Evolutionary conservation across 2,113 vertebrate genomes (phyloP).

Genomic region (Neolamprologus toae): DNA sequence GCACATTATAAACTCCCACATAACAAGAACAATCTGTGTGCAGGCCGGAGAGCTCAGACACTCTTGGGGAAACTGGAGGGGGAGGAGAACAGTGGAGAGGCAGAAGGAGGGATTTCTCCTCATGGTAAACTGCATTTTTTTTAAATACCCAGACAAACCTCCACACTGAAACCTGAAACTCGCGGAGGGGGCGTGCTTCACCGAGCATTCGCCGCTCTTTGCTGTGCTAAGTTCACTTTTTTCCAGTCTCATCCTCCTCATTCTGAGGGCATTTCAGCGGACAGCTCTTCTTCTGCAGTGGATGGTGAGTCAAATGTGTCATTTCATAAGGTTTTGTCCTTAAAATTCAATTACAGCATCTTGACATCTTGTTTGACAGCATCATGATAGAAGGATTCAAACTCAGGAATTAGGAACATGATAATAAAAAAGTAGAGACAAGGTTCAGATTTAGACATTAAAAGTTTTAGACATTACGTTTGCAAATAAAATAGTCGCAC

Average conservation of each 20-base stretch:
- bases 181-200: slow-evolving; percentile 17
- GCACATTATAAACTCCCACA: slow-evolving; percentile 67
- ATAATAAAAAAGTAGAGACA: background rate
- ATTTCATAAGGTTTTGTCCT: background rate
- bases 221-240: slow-evolving; percentile 5
- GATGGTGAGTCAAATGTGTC: slow-evolving; percentile 43
- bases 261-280: background rate
- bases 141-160: slow-evolving; percentile 42
- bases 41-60: slow-evolving; percentile 41
- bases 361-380: background rate
- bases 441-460: background rate
- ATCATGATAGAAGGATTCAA: background rate
- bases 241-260: slow-evolving; percentile 3
- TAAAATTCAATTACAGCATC: background rate
- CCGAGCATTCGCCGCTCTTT: background rate
- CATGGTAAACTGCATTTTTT: slow-evolving; percentile 13
- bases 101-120: slow-evolving; percentile 56
- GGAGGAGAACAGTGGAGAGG: slow-evolving; percentile 30
- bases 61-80: slow-evolving; percentile 26
- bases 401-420: background rate
- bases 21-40: slow-evolving; percentile 92
- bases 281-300: background rate
- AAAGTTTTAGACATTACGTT: background rate
- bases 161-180: slow-evolving; percentile 56
- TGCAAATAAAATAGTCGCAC: background rate